Evolutionary conservation across 2,888 invertebrate species (phyloP), one percentile per base, ranked within the genome.

Genomic region (Eupithecia abbreviata): DNA sequence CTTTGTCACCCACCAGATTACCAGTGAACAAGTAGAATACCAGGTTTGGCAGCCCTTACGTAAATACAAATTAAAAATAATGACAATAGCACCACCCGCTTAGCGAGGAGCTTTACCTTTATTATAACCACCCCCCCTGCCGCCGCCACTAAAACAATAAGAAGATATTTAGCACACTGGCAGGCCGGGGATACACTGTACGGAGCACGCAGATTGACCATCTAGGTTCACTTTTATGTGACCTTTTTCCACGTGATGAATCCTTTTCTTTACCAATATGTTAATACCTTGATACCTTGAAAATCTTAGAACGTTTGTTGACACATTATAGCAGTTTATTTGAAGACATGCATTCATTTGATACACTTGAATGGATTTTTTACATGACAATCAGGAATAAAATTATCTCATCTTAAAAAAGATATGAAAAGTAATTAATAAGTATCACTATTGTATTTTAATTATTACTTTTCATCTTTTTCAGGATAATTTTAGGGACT

Each of bases 101-200:
- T 95, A 95, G 96, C 96, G 96, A 96, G 96, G 97, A 97, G 97
- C 97, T 97, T 98, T 98, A 98, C 98, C 98, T 98, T 98, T 98
- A 96, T 97, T 98, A 98, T 96, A 98, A 98, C 98, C 98, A 97
- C 98, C 98, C 97, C 97, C 97, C 96, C 97, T 97, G 97, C 97
- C 97, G 97, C 98, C 97, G 97, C 98, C 98, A 97, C 98, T 97
- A 97, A 97, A 97, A 97, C 97, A 97, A 97, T 96, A 96, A 96
- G 96, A 96, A 96, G 95, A 96, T 96, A 96, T 96, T 97, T 97
- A 97, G 97, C 97, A 96, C 96, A 91, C 95, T 89, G 89, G 94
- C 96, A 95, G 96, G 96, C 95, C 91, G 94, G 95, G 94, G 93
- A 90, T 90, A 89, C 91, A 90, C 86, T 90, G 95, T 93, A 95